Evolutionary conservation across 2,888 invertebrate genomes (phyloP).

Genomic region (Bhutanitis thaidina): DNA sequence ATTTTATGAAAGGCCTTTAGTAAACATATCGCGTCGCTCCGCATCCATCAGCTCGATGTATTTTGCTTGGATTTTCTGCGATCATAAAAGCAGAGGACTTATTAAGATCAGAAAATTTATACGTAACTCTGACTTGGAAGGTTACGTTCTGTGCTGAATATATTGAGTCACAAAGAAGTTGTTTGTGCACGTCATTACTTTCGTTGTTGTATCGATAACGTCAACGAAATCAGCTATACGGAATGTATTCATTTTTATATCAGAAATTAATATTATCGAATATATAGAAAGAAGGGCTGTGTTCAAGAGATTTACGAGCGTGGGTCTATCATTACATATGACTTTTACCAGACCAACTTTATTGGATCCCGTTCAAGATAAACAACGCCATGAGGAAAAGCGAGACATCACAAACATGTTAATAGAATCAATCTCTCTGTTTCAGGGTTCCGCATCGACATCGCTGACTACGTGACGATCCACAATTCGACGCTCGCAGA

Average conservation of each 20-base stretch:
- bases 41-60: slow-evolving; percentile 17
- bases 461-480: slow-evolving; percentile 27
- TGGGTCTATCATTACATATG: slow-evolving; percentile 27
- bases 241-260: slow-evolving; percentile 15
- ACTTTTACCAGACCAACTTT: slow-evolving; percentile 26
- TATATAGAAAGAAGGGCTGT: slow-evolving; percentile 7
- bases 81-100: slow-evolving; percentile 21
- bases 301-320: slow-evolving; percentile 20
- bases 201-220: not conserved
- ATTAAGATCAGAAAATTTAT: slow-evolving; percentile 23
- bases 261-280: slow-evolving; percentile 8
- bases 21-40: slow-evolving; percentile 19
- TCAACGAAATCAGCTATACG: slow-evolving; percentile 2
- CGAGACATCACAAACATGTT: slow-evolving; percentile 35
- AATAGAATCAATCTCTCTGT: slow-evolving; percentile 57
- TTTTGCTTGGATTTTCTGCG: slow-evolving; percentile 21
- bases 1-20: slow-evolving; percentile 23
- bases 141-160: slow-evolving; percentile 11
- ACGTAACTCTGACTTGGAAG: not conserved
- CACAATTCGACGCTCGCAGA: slow-evolving; percentile 28
- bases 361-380: slow-evolving; percentile 33
- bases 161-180: slow-evolving; percentile 11
- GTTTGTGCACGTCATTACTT: slow-evolving; percentile 1
- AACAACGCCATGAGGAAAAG: slow-evolving; percentile 34
- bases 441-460: slow-evolving; percentile 36